These are phyloP conservation scores for Sebastes glaucus DNA, from an alignment of 2,797 vertebrate genomes.

Conservation along the genomic window DNA sequence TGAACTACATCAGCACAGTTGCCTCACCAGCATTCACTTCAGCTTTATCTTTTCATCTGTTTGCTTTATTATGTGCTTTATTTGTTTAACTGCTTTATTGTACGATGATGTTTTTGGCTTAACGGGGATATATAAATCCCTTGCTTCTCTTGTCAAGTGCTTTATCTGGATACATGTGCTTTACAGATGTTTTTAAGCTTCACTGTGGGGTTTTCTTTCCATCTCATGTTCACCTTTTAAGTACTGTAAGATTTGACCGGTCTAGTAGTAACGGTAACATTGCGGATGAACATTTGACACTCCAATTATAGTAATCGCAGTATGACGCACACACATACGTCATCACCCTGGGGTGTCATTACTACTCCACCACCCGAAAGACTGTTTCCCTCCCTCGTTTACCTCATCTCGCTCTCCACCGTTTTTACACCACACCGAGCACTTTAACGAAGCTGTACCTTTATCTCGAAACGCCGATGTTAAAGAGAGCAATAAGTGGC, in stretches of 20 bases:
- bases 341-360: constrained; percentile 18
- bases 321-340: background rate
- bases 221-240: constrained; percentile 26
- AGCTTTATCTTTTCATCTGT: constrained; percentile 13
- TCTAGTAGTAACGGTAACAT: background rate
- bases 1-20: constrained; percentile 20
- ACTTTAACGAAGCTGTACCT: constrained; percentile 67
- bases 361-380: background rate
- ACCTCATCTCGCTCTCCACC: constrained; percentile 8
- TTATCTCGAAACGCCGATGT: constrained; percentile 44
- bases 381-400: constrained; percentile 13
- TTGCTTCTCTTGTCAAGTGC: constrained; percentile 13
- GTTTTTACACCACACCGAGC: constrained; percentile 42
- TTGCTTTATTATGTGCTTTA: constrained; percentile 26
- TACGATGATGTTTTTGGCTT: background rate
- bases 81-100: constrained; percentile 1
- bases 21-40: constrained; percentile 23
- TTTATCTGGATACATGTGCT: constrained; percentile 25
- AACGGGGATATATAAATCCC: background rate
- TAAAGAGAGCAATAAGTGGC: constrained; percentile 71
- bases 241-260: background rate
- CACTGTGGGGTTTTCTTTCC: constrained; percentile 3
- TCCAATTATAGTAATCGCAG: background rate
- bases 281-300: background rate
- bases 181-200: constrained; percentile 12